Evolutionary conservation across 2,888 invertebrate species (phyloP), one percentile per base, ranked within the genome.

Genomic region (Steinernema carpocapsae): DNA sequence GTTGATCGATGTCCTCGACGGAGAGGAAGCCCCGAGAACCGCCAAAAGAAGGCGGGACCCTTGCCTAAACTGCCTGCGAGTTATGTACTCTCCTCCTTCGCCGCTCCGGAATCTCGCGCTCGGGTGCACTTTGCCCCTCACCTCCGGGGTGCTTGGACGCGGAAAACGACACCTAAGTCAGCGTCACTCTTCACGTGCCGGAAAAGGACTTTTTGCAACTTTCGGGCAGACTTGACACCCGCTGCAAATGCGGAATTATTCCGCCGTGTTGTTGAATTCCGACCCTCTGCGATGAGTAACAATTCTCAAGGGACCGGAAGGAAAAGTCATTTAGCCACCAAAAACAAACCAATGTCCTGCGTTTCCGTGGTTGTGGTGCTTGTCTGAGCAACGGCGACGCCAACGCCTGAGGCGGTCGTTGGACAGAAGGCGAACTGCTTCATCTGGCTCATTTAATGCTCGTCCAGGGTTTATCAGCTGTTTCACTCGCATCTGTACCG

Each of bases 281-380:
- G 43, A 43, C 43, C 10, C 43, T 7, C 43, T 7, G 10, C 10
- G 43, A 14, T 43, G 43, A 7, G 43, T 51, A 6, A 19, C 7
- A 51, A 6, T 6, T 51, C 51, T 19, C 51, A 10, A 51, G 51
- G n/a, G 51, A 51, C 6, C 51, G 19, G 19, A 10, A 10, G n/a
- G 51, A 51, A 51, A 43, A 51, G 51, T 51, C 51, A n/a, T 51
- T 51, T 51, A 19, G 51, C 14, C 51, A 19, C 51, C n/a, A 6
- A 51, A 51, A 51, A 51, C 51, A 51, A 51, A 51, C n/a, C 51
- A n/a, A 51, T 10, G 19, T 51, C 12, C 19, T 51, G 43, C 14
- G 19, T 51, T 10, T 19, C n/a, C n/a, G 12, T 19, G 12, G 7
- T 51, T 51, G 12, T 51, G 7, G n/a, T 51, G 51, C 51, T 12